A percentile compares a stretch with the other conserved stretches of the same genome.
These are phyloP conservation scores for Drosophila ercepeae DNA, from an alignment of 1,140 invertebrate species.

Conservation along the genomic window DNA sequence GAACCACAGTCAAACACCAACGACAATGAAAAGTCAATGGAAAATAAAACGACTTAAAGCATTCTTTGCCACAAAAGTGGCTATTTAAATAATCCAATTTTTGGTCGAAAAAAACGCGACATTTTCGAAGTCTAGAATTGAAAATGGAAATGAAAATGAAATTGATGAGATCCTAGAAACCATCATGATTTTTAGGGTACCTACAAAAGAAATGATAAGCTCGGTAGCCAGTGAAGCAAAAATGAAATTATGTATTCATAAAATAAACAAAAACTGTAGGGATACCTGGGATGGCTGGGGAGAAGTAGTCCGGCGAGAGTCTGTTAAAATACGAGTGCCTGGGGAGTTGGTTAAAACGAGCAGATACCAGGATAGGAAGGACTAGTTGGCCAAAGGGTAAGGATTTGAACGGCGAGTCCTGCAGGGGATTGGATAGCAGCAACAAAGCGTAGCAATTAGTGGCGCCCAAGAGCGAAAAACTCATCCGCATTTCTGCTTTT, in stretches of 20 bases:
- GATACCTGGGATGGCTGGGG: background rate
- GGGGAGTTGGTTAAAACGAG: conserved; percentile 14
- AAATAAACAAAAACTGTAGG: conserved; percentile 25
- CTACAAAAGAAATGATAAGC: conserved; percentile 26
- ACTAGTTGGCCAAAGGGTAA: background rate
- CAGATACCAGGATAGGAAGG: background rate
- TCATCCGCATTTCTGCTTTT: conserved; percentile 47
- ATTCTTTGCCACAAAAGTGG: background rate
- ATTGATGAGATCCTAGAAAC: background rate
- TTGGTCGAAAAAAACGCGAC: background rate
- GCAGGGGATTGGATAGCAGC: conserved; percentile 24
- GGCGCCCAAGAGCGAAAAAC: conserved; percentile 73
- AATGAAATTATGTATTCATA: conserved; percentile 56
- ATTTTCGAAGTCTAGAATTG: background rate
- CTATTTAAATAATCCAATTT: background rate
- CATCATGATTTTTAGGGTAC: background rate
- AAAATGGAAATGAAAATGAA: background rate
- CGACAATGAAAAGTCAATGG: background rate
- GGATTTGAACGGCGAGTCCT: background rate
- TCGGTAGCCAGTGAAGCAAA: conserved; percentile 16
- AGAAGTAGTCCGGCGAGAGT: conserved; percentile 7
- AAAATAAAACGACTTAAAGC: background rate
- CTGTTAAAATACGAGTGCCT: conserved; percentile 46
- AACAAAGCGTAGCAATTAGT: conserved; percentile 70
- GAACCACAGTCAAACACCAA: background rate